phyloP scores from a whole-genome alignment of 2,797 vertebrate genomes.

The Pogoniulus pusillus region DNA sequence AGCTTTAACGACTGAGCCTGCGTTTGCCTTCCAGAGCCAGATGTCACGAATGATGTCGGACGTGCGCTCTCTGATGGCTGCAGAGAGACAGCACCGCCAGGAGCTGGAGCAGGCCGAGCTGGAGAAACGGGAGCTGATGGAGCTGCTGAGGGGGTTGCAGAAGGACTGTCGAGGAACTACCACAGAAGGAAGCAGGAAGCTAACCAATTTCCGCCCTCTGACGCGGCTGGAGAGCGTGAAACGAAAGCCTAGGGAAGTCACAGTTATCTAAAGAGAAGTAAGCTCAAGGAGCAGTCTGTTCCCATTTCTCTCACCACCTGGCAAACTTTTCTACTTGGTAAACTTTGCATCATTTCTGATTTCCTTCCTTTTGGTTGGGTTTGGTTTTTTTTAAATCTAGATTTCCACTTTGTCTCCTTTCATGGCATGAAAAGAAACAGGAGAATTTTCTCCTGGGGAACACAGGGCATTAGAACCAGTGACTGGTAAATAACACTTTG shows the following conservation, averaged over 20 bases:
- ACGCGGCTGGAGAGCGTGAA: slow-evolving; percentile 82
- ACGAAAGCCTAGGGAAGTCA: slow-evolving; percentile 85
- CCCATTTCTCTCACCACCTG: not conserved
- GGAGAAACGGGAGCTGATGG: slow-evolving; percentile 85
- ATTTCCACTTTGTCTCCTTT: not conserved
- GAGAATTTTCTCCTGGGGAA: not conserved
- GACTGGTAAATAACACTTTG: not conserved
- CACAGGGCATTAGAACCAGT: not conserved
- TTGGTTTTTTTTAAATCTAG: not conserved
- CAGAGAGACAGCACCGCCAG: slow-evolving; percentile 85
- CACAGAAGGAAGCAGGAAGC: slow-evolving; percentile 76
- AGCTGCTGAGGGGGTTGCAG: slow-evolving; percentile 83
- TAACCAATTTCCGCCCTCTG: slow-evolving; percentile 71
- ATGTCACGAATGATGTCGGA: slow-evolving; percentile 86
- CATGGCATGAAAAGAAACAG: not conserved
- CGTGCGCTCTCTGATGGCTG: slow-evolving; percentile 81
- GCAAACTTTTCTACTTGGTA: not conserved
- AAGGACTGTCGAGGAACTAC: slow-evolving; percentile 72
- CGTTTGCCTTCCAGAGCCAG: slow-evolving; percentile 79
- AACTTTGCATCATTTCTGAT: not conserved
- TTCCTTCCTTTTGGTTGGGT: not conserved
- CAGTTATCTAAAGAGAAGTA: slow-evolving; percentile 46
- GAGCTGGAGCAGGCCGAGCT: slow-evolving; percentile 87
- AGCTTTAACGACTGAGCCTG: no score
- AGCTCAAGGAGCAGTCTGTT: not conserved